A percentile compares a stretch with the other conserved stretches of the same genome.
These are phyloP conservation scores for Eriocheir sinensis DNA, from an alignment of 1,140 invertebrate species.

Conservation along the genomic window DNA sequence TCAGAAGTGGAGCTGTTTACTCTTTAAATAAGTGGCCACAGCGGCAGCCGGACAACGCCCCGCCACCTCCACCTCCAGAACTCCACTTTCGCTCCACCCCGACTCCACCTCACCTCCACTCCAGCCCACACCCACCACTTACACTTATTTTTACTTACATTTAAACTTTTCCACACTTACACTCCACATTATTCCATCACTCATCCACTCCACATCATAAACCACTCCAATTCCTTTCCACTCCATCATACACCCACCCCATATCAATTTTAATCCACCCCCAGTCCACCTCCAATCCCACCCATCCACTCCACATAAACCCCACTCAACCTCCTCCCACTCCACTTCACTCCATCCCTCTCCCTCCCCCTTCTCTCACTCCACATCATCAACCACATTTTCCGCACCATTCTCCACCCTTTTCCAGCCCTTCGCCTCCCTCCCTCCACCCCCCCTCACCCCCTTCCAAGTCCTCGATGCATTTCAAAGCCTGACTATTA, in stretches of 20 bases:
- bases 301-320: not conserved
- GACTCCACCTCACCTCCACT: too few relatives aligned
- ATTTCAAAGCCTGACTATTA: too few relatives aligned
- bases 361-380: not conserved
- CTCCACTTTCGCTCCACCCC: too few relatives aligned
- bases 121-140: conserved; percentile 19
- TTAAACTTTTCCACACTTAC: too few relatives aligned
- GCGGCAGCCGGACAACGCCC: not conserved
- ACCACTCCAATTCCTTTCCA: not conserved
- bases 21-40: not conserved
- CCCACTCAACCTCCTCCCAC: not conserved
- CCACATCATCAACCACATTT: too few relatives aligned
- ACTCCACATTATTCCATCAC: too few relatives aligned
- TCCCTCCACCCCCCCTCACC: not conserved
- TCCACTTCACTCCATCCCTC: not conserved
- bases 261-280: not conserved
- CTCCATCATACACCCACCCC: not conserved
- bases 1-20: not conserved
- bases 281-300: not conserved
- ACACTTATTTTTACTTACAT: not conserved
- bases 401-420: too few relatives aligned
- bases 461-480: not conserved
- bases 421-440: not conserved
- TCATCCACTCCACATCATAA: too few relatives aligned
- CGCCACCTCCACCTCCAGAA: too few relatives aligned